These are phyloP conservation scores for Brachionus paranguensis DNA, from an alignment of 1,140 invertebrate species.

Conservation along the genomic window DNA sequence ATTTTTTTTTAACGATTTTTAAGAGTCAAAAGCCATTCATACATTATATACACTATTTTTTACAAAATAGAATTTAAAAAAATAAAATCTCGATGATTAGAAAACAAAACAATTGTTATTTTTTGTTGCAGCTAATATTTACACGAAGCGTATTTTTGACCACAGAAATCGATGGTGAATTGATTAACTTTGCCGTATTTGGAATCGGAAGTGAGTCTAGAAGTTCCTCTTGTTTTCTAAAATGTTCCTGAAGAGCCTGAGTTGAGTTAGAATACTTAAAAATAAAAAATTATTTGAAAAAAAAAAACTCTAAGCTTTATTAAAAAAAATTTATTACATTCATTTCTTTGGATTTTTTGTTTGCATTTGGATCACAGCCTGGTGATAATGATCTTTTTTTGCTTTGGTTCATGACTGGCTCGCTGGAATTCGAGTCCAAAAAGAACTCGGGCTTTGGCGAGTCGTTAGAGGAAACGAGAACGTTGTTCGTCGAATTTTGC, in stretches of 20 bases:
- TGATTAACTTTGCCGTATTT: background rate
- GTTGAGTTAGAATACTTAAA: background rate
- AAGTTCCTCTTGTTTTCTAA: background rate
- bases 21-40: background rate
- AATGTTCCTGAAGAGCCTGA: background rate
- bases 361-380: background rate
- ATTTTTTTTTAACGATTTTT: background rate
- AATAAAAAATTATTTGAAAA: background rate
- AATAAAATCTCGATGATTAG: background rate
- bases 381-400: conserved; percentile 17
- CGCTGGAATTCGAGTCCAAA: background rate
- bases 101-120: conserved; percentile 18
- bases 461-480: background rate
- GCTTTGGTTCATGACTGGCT: background rate
- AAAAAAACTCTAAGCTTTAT: background rate
- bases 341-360: conserved; percentile 16
- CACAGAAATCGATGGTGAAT: background rate
- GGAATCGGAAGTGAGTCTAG: background rate
- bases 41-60: background rate
- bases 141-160: conserved; percentile 35
- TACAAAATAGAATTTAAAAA: background rate
- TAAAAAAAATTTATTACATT: background rate
- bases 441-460: background rate
- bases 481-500: background rate
- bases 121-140: conserved; percentile 38